A percentile compares a stretch with the other conserved stretches of the same genome.
Conservation (phyloP, 2,113 vertebrate genomes). For the Tragulus kanchil region DNA sequence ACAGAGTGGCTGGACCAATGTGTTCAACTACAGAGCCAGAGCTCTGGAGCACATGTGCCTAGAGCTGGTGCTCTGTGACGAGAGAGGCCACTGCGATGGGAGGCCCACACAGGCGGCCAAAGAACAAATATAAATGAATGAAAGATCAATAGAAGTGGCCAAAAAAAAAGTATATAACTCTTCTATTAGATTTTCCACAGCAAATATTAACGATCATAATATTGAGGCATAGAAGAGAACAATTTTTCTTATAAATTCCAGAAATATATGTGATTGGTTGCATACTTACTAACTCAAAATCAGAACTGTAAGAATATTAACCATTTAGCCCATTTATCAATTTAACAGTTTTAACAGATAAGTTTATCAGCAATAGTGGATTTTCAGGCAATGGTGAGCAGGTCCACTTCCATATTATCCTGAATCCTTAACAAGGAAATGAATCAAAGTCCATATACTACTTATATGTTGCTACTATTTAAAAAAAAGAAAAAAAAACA, state of each 20-base stretch:
- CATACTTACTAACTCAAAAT: constrained; percentile 28
- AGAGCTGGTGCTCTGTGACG: no score
- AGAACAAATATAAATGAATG: no score
- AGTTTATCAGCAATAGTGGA: not conserved
- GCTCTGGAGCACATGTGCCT: no score
- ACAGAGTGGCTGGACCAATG: no score
- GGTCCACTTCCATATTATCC: not conserved
- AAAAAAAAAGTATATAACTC: not conserved
- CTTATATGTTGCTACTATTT: not conserved
- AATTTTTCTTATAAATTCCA: constrained; percentile 2
- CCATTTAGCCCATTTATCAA: not conserved
- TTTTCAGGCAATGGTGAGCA: not conserved
- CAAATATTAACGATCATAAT: not conserved
- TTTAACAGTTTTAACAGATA: not conserved
- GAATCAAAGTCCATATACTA: constrained; percentile 5
- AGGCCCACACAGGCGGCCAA: no score
- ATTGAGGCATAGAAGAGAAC: not conserved
- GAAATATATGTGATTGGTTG: not conserved
- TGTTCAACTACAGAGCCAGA: no score
- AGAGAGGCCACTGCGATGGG: no score
- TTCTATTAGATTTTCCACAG: not conserved
- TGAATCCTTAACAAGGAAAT: not conserved
- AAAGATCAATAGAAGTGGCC: no score
- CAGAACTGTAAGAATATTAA: not conserved
- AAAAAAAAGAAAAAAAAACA: no score